Conservation (phyloP, 64 coral and sea anemone species). For the Dendronephthya gigantea region DNA sequence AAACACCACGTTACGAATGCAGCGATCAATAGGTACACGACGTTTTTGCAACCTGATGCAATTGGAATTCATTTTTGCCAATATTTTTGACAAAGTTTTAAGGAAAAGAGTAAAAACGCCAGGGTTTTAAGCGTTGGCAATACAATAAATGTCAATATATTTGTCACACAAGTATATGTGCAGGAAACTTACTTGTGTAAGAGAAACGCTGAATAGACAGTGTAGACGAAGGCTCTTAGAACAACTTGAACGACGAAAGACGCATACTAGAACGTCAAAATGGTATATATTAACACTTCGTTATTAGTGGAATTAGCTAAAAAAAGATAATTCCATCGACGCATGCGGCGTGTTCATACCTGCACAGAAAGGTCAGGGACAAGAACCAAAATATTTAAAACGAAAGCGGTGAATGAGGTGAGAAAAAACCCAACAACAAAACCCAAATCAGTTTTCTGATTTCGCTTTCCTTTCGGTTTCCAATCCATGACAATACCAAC, state of each 20-base stretch:
- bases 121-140: too few relatives aligned
- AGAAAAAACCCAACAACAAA: conserved; percentile 3
- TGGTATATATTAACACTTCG: too few relatives aligned
- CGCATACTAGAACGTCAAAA: background rate
- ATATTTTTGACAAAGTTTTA: too few relatives aligned
- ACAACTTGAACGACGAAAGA: conserved; percentile 10
- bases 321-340: too few relatives aligned
- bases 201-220: background rate
- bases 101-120: too few relatives aligned
- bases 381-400: background rate
- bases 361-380: background rate
- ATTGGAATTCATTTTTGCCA: too few relatives aligned
- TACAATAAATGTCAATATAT: too few relatives aligned
- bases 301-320: too few relatives aligned
- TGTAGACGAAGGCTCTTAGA: background rate
- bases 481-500: conserved; percentile 1
- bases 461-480: background rate
- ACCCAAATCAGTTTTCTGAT: background rate
- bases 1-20: too few relatives aligned
- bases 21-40: too few relatives aligned
- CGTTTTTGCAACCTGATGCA: too few relatives aligned
- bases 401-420: background rate
- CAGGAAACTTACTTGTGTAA: conserved; percentile 4
- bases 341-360: background rate
- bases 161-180: too few relatives aligned